Base-by-base conservation (phyloP, 2,888 invertebrate species). In the Apamea anceps region DNA sequence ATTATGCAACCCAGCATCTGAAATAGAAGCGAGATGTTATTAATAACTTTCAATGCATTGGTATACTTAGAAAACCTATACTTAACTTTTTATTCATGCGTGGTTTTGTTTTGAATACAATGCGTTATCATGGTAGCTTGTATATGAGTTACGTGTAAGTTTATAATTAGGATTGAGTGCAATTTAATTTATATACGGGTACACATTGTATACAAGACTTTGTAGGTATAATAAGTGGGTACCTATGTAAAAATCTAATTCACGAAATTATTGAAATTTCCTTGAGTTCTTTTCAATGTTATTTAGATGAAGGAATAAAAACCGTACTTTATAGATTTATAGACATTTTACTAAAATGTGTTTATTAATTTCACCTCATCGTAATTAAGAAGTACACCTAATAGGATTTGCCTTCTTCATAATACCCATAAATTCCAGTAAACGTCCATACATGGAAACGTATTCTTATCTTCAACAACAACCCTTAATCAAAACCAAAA, bases 1-100 rank as follows among this genome's bases (percentile, higher is more conserved):
- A 93, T 96, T 95, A 96, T 96, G 96, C 95, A 96, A 95, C 91
- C 90, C 88, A 87, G 90, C 91, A 93, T 93, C 93, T 91, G 88
- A 92, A 93, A 94, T 94, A 94, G 91, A 93, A 91, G 85, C 88
- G 79, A 78, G 75, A 90, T 88, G 91, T 89, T 94, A 93, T 93
- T 94, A 93, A 94, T 94, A 94, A 93, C 93, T 93, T 93, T 89
- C 87, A 86, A 89, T 91, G 88, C 85, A 79, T 83, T 73, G 51
- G 45, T 80, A 66, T 80, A 79, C 76, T 83, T 81, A 79, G 81
- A 78, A 74, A 48, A 54, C 75, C 32, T 72, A 37, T 45, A 37
- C 7, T 37, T 28, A 10, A 68, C 4, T 70, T 72, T 57, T 73
- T 73, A 65, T 66, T 74, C 13, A n/a, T 8, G 32, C 8, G 18